Percentiles rank a stretch among this genome's conserved stretches.
These are phyloP conservation scores for Nannoperca australis DNA, from an alignment of 2,797 vertebrate species.

Conservation along the genomic window DNA sequence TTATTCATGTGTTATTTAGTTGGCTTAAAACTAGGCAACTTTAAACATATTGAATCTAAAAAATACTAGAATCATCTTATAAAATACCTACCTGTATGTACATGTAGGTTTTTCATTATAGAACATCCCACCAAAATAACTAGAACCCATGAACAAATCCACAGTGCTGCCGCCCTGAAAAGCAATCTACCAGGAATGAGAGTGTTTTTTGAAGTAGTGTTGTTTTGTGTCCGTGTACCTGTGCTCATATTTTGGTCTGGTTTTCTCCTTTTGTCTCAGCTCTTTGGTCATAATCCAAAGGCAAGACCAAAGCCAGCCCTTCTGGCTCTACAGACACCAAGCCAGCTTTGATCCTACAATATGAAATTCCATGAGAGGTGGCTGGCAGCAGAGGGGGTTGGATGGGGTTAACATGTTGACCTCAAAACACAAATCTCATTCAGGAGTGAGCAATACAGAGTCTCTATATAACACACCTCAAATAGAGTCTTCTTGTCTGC, in stretches of 20 bases:
- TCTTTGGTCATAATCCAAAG: conserved; percentile 76
- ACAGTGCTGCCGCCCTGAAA: background rate
- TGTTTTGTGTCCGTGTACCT: background rate
- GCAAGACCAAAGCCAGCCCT: conserved; percentile 63
- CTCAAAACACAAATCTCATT: conserved; percentile 9
- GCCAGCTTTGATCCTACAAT: conserved; percentile 60
- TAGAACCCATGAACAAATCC: background rate
- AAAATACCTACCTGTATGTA: too few relatives aligned
- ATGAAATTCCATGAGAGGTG: conserved; percentile 53
- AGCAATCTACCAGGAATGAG: background rate
- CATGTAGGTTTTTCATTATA: background rate
- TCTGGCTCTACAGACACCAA: conserved; percentile 70
- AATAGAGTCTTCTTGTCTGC: conserved; percentile 8
- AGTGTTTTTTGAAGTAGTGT: background rate
- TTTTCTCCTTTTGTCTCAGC: conserved; percentile 62
- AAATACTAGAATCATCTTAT: background rate
- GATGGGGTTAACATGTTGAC: conserved; percentile 41
- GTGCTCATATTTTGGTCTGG: conserved; percentile 15
- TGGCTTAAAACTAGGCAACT: background rate
- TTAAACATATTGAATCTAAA: background rate
- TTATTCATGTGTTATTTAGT: too few relatives aligned
- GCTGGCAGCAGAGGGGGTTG: conserved; percentile 22
- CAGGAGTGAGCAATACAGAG: background rate
- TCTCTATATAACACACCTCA: conserved; percentile 1
- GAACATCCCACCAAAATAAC: background rate